These are phyloP conservation scores for Bhutanitis thaidina DNA, from an alignment of 2,888 invertebrate genomes.

Conservation along the genomic window DNA sequence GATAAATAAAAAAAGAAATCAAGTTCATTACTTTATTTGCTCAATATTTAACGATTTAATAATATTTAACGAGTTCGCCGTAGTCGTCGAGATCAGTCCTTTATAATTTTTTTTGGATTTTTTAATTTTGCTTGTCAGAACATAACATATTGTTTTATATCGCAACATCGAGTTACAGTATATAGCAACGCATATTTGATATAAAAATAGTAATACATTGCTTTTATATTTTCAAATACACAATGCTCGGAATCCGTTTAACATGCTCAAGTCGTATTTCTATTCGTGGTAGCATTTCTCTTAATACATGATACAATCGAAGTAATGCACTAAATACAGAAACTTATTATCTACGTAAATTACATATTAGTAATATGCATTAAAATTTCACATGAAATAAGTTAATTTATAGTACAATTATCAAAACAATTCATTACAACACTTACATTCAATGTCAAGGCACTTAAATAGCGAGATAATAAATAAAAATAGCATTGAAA, in stretches of 20 bases:
- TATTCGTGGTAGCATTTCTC: background rate
- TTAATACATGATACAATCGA: slow-evolving; percentile 13
- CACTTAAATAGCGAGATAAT: background rate
- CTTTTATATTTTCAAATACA: background rate
- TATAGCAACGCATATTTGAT: background rate
- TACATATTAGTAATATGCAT: slow-evolving; percentile 7
- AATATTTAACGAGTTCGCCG: slow-evolving; percentile 35
- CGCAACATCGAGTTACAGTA: slow-evolving; percentile 6
- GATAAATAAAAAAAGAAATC: slow-evolving; percentile 25
- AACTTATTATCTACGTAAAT: slow-evolving; percentile 17
- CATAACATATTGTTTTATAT: slow-evolving; percentile 1
- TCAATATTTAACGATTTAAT: slow-evolving; percentile 31
- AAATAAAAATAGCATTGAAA: background rate
- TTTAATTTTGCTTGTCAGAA: slow-evolving; percentile 14
- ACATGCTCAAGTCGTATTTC: slow-evolving; percentile 4
- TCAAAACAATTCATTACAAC: slow-evolving; percentile 5
- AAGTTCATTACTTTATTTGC: slow-evolving; percentile 43
- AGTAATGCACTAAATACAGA: background rate
- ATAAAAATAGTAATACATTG: slow-evolving; percentile 2
- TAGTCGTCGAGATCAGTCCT: slow-evolving; percentile 56
- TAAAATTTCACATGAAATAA: slow-evolving; percentile 16
- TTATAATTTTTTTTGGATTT: slow-evolving; percentile 37
- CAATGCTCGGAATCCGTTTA: slow-evolving; percentile 12
- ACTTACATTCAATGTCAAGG: slow-evolving; percentile 6
- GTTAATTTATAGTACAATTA: slow-evolving; percentile 17